Conservation (phyloP, 2,888 invertebrate species). For the Stenchaetothrips biformis region DNA sequence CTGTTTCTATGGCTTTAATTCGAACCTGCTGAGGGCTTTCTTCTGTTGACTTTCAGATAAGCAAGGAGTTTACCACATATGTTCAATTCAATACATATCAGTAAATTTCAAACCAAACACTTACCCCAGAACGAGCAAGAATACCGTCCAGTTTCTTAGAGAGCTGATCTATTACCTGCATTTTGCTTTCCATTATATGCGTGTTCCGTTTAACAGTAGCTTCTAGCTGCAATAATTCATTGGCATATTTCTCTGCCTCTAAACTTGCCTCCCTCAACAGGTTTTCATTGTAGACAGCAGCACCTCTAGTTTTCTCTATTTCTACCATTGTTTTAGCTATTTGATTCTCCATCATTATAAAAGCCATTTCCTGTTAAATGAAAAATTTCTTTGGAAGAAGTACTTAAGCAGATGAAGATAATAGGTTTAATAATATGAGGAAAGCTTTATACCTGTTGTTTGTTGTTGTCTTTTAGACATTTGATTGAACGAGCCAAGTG, state of each 20-base stretch:
- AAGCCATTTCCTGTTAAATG: background rate
- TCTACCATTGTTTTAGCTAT: conserved; percentile 44
- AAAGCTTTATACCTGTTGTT: conserved; percentile 49
- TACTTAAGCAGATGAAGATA: no score
- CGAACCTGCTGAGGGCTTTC: conserved; percentile 56
- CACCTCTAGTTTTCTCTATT: conserved; percentile 36
- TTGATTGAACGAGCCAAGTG: conserved; percentile 50
- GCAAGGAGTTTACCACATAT: background rate
- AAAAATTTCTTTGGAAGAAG: background rate
- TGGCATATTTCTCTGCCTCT: background rate
- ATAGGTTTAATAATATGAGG: no score
- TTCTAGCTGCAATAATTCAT: background rate
- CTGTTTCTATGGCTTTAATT: conserved; percentile 60
- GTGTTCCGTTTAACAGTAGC: background rate
- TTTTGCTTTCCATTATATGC: background rate
- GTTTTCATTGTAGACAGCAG: conserved; percentile 33
- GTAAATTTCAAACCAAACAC: background rate
- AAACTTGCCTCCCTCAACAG: conserved; percentile 31
- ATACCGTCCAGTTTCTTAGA: background rate
- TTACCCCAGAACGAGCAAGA: background rate
- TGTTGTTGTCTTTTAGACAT: conserved; percentile 50
- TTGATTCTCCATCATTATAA: conserved; percentile 27
- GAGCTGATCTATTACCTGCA: background rate
- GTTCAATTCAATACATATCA: background rate
- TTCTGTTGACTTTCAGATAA: conserved; percentile 41